A percentile compares a stretch with the other conserved stretches of the same genome.
Conservation (phyloP, 2,113 vertebrate species). For the Phrynosoma blainvillii region DNA sequence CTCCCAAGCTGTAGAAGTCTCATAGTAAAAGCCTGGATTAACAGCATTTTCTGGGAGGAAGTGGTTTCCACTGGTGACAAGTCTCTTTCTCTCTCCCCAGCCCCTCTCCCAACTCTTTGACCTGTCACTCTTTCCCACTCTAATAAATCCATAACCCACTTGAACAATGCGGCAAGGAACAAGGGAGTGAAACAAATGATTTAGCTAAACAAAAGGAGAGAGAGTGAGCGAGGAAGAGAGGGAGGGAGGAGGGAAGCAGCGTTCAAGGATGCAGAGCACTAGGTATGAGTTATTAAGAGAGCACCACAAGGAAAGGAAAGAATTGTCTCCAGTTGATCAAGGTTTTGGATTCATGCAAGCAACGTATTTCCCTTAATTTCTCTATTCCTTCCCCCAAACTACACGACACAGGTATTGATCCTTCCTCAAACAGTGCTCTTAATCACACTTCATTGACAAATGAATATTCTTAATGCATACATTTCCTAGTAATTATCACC, state of each 20-base stretch:
- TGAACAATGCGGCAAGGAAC: conserved; percentile 49
- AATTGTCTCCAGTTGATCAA: background rate
- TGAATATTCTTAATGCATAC: conserved; percentile 78
- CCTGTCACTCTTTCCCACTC: conserved; percentile 51
- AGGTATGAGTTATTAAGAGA: conserved; percentile 38
- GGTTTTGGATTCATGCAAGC: conserved; percentile 48
- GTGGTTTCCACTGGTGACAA: conserved; percentile 52
- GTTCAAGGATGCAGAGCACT: conserved; percentile 38
- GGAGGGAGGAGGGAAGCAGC: conserved; percentile 24
- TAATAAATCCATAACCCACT: conserved; percentile 65
- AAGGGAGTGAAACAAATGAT: conserved; percentile 49
- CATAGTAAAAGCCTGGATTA: conserved; percentile 40
- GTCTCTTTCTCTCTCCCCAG: conserved; percentile 31
- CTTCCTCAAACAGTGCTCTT: conserved; percentile 68
- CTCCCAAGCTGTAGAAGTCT: background rate
- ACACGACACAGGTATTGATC: conserved; percentile 69
- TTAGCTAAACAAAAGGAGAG: conserved; percentile 61
- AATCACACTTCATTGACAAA: conserved; percentile 77
- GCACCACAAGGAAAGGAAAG: conserved; percentile 4
- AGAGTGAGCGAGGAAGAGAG: conserved; percentile 42
- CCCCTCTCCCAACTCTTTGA: conserved; percentile 41
- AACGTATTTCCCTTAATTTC: background rate
- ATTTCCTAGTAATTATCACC: conserved; percentile 78
- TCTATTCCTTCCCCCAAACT: conserved; percentile 17
- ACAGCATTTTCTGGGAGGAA: conserved; percentile 39